A percentile compares a stretch with the other conserved stretches of the same genome.
Conservation (phyloP, 2,888 invertebrate species). For the Allolobophora icterica region DNA sequence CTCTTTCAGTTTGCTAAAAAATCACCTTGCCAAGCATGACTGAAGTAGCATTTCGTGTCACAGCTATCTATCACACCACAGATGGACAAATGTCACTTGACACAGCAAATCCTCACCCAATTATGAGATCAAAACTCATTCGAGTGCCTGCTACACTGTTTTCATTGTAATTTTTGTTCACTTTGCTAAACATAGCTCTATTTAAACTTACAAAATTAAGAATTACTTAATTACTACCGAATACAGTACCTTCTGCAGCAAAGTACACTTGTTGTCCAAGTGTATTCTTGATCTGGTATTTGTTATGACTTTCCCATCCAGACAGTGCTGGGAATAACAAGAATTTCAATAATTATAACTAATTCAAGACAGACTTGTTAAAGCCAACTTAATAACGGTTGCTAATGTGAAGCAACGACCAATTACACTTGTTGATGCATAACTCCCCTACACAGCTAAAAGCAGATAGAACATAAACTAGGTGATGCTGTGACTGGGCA, state of each 20-base stretch:
- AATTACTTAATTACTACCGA: too few species aligned
- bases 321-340: constrained; percentile 53
- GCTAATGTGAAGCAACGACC: too few species aligned
- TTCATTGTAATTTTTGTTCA: not conserved
- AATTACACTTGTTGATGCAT: too few species aligned
- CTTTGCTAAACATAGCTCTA: not conserved
- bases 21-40: not conserved
- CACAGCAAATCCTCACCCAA: not conserved
- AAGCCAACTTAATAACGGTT: not conserved
- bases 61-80: not conserved
- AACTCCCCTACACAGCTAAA: too few species aligned
- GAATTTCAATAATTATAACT: not conserved
- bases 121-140: not conserved
- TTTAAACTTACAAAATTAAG: not conserved
- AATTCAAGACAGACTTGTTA: not conserved
- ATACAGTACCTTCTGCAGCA: constrained; percentile 57
- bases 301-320: constrained; percentile 58
- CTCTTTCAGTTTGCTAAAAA: not conserved
- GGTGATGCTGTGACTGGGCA: too few species aligned
- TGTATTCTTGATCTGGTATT: constrained; percentile 57
- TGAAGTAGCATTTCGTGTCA: not conserved
- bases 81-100: not conserved
- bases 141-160: not conserved
- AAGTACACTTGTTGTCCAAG: constrained; percentile 60
- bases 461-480: too few species aligned